These are phyloP conservation scores for Plotosus lineatus DNA, from an alignment of 2,113 vertebrate genomes.

Conservation along the genomic window DNA sequence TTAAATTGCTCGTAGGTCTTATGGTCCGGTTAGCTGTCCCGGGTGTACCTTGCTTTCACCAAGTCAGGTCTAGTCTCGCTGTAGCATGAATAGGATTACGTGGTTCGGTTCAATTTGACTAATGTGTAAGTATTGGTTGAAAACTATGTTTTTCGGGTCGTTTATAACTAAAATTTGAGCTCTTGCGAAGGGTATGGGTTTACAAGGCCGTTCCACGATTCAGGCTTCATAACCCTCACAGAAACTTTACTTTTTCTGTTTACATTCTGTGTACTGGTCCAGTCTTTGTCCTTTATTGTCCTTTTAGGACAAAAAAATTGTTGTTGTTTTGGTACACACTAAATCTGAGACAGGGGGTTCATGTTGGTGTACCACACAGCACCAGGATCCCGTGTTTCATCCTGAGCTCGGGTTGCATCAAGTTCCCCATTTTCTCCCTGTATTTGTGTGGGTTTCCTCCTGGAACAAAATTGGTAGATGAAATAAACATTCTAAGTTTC, in stretches of 20 bases:
- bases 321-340: not conserved
- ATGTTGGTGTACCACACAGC: not conserved
- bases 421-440: not conserved
- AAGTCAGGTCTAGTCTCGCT: too few species aligned
- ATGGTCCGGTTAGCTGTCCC: too few species aligned
- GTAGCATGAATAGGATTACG: too few species aligned
- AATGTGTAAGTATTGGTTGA: too few species aligned
- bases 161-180: not conserved
- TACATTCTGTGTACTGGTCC: too few species aligned
- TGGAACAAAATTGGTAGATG: not conserved
- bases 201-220: not conserved
- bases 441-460: not conserved
- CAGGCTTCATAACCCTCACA: not conserved
- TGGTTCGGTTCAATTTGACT: too few species aligned
- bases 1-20: too few species aligned
- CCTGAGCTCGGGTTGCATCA: not conserved
- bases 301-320: not conserved
- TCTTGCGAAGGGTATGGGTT: not conserved
- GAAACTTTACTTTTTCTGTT: not conserved
- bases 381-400: not conserved
- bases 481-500: not conserved
- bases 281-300: not conserved
- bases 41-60: too few species aligned
- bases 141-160: not conserved
- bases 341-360: not conserved